Conservation (phyloP, 1,140 invertebrate species). For the Meloidogyne hapla region DNA sequence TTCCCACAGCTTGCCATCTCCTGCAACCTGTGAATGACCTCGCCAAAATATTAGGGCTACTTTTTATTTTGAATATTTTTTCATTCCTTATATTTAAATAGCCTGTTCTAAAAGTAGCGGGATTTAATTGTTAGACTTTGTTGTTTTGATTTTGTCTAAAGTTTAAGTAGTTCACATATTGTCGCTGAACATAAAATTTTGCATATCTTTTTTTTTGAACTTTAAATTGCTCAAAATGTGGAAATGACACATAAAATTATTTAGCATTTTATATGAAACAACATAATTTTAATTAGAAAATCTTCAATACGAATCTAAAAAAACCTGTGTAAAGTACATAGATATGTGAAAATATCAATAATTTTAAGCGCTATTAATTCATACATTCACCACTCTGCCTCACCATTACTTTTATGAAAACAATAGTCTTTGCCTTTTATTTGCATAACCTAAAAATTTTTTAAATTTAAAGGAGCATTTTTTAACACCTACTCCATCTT, state of each 20-base stretch:
- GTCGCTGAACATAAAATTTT: no score
- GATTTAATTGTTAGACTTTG: neutral
- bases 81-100: neutral
- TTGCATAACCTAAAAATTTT: slow-evolving; percentile 84
- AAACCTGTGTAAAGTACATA: no score
- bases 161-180: no score
- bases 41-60: neutral
- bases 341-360: no score
- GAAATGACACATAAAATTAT: no score
- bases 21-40: slow-evolving; percentile 1
- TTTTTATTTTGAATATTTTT: neutral
- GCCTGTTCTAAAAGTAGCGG: neutral
- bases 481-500: slow-evolving; percentile 65
- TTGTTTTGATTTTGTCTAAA: neutral
- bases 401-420: slow-evolving; percentile 96
- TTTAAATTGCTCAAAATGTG: no score
- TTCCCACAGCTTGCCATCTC: neutral
- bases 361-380: no score
- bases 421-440: slow-evolving; percentile 94
- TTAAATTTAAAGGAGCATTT: neutral
- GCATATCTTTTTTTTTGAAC: no score
- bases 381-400: slow-evolving; percentile 80
- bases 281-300: neutral
- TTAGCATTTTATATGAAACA: no score
- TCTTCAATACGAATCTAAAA: no score